A percentile compares a stretch with the other conserved stretches of the same genome.
Conservation (phyloP, 2,888 invertebrate genomes). For the Cheilosia vernalis region DNA sequence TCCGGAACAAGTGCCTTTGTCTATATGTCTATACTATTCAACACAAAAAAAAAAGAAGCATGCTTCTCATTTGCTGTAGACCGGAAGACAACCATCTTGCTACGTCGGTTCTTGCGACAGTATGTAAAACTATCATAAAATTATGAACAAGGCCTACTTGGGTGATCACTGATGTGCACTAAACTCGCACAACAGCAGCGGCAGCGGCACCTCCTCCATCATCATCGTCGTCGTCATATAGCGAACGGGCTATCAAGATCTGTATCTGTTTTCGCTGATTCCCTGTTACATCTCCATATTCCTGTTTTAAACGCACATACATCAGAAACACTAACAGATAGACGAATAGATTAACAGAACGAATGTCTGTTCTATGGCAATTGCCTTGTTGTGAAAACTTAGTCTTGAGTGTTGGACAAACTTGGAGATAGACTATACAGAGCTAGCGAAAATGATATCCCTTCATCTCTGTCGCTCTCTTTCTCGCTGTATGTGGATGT, state of each 20-base stretch:
- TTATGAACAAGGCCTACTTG: slow-evolving; percentile 69
- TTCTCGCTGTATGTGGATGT: slow-evolving; percentile 19
- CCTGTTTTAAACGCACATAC: slow-evolving; percentile 36
- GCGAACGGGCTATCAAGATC: slow-evolving; percentile 55
- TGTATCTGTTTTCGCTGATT: slow-evolving; percentile 53
- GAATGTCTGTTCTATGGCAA: slow-evolving; percentile 59
- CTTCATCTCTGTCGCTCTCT: background rate
- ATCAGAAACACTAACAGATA: slow-evolving; percentile 11
- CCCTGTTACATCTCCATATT: slow-evolving; percentile 48
- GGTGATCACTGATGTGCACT: slow-evolving; percentile 65
- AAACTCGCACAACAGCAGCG: slow-evolving; percentile 52
- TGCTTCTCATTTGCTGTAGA: slow-evolving; percentile 27
- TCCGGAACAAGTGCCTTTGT: slow-evolving; percentile 43
- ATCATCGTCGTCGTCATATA: slow-evolving; percentile 36
- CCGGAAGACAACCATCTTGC: slow-evolving; percentile 65
- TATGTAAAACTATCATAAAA: slow-evolving; percentile 66
- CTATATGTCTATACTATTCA: slow-evolving; percentile 20
- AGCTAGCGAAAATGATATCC: slow-evolving; percentile 36
- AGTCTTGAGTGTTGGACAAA: slow-evolving; percentile 70
- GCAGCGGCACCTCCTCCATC: slow-evolving; percentile 59
- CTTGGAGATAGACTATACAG: slow-evolving; percentile 40
- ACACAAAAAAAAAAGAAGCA: background rate
- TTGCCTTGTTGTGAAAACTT: slow-evolving; percentile 61
- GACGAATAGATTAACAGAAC: slow-evolving; percentile 34
- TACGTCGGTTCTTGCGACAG: slow-evolving; percentile 33